Conservation (phyloP, 1,140 invertebrate genomes). For the Leptinotarsa texana region DNA sequence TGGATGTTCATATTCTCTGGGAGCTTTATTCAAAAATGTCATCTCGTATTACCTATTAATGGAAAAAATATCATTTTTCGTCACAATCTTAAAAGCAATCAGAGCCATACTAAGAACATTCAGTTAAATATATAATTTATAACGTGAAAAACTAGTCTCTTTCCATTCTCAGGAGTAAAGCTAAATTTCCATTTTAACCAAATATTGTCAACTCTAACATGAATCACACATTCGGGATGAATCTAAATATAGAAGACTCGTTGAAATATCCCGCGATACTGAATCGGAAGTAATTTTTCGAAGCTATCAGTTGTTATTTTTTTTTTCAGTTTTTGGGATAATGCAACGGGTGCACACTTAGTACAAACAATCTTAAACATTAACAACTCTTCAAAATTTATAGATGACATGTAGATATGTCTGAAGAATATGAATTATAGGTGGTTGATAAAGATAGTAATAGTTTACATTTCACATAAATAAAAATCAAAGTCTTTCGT, state of each 20-base stretch:
- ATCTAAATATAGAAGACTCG: slow-evolving; percentile 12
- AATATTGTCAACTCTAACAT: slow-evolving; percentile 36
- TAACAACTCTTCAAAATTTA: slow-evolving; percentile 33
- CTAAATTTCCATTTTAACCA: slow-evolving; percentile 5
- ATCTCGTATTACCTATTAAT: neutral
- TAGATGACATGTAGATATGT: slow-evolving; percentile 31
- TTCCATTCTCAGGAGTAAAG: neutral
- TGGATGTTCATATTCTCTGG: no score
- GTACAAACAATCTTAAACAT: slow-evolving; percentile 19
- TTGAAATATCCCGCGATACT: neutral
- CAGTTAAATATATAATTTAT: slow-evolving; percentile 8
- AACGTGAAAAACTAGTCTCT: neutral
- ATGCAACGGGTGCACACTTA: slow-evolving; percentile 7
- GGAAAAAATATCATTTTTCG: neutral
- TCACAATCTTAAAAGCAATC: neutral
- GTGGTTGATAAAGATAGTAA: slow-evolving; percentile 1
- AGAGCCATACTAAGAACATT: neutral
- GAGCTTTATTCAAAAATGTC: no score
- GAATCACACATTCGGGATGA: slow-evolving; percentile 31
- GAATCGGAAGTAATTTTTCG: no score
- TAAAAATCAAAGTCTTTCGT: no score
- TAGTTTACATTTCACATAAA: no score
- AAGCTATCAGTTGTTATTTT: no score
- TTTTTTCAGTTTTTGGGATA: no score
- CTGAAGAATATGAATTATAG: slow-evolving; percentile 30